Evolutionary conservation across 2,113 vertebrate genomes (phyloP).

Genomic region (Lanius collurio): DNA sequence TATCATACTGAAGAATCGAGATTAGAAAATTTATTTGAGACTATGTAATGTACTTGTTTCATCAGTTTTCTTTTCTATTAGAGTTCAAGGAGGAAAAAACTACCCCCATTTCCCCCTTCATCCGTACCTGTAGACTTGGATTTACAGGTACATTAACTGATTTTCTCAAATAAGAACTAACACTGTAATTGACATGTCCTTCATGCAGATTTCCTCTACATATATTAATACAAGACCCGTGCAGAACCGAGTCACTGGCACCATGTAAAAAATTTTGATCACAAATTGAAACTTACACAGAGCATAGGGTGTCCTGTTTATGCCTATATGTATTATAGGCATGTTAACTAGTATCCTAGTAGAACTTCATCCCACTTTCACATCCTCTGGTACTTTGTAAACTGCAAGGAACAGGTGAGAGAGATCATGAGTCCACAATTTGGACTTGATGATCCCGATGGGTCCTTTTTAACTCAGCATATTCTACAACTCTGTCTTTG

Average conservation of each 20-base stretch:
- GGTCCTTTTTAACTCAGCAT: neutral
- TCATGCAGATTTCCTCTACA: neutral
- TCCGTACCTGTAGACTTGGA: neutral
- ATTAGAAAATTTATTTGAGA: neutral
- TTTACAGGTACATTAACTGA: neutral
- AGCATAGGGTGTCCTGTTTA: neutral
- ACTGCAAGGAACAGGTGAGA: neutral
- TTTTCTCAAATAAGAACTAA: neutral
- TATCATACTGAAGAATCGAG: neutral
- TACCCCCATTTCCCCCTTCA: neutral
- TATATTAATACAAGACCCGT: neutral
- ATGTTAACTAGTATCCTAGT: neutral
- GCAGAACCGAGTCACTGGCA: neutral
- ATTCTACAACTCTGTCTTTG: neutral
- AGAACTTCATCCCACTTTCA: neutral
- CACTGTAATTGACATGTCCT: neutral
- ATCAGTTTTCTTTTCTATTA: neutral
- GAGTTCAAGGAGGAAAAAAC: neutral
- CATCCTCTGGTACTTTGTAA: neutral
- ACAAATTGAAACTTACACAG: neutral
- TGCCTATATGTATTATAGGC: neutral
- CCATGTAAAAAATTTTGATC: neutral
- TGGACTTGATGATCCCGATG: neutral
- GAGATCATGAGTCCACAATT: neutral
- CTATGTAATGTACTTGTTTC: neutral